Conservation (phyloP, 2,797 vertebrate genomes). For the Rhadinocentrus ornatus region DNA sequence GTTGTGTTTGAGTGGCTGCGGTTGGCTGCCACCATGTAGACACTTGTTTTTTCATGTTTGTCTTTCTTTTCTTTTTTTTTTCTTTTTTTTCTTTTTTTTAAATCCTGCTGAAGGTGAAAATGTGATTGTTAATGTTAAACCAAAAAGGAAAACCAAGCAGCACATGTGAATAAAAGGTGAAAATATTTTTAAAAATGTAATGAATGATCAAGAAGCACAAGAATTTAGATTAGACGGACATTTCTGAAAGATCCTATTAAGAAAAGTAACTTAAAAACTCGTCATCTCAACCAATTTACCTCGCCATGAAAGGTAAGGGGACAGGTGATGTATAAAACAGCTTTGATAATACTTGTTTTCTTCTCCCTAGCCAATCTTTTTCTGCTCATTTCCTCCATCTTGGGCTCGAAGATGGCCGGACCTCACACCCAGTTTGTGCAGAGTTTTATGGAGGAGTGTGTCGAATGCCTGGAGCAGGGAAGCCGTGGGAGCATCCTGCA, state of each 20-base stretch:
- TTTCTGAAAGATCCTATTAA: neutral
- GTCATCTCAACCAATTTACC: neutral
- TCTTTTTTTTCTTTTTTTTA: neutral
- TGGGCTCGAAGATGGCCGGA: constrained; percentile 92
- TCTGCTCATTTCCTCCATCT: constrained; percentile 92
- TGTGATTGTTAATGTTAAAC: neutral
- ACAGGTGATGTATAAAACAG: neutral
- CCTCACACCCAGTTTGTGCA: constrained; percentile 98
- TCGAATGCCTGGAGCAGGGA: constrained; percentile 94
- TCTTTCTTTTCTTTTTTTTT: neutral
- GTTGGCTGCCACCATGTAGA: neutral
- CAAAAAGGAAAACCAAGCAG: neutral
- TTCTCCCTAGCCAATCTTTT: constrained; percentile 90
- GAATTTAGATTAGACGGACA: neutral
- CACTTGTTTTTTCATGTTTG: neutral
- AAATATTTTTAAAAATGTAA: neutral
- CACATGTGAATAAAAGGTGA: neutral
- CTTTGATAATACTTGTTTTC: neutral
- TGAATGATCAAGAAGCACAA: neutral
- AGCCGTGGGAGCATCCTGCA: constrained; percentile 93
- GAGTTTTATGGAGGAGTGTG: constrained; percentile 98
- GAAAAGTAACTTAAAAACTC: neutral
- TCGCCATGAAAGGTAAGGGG: neutral
- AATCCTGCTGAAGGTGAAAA: neutral
- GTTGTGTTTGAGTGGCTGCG: neutral